Evolutionary conservation across 2,888 invertebrate genomes (phyloP), one percentile per base, ranked within the genome.

Genomic region (Vannuccia rotundouncinata): DNA sequence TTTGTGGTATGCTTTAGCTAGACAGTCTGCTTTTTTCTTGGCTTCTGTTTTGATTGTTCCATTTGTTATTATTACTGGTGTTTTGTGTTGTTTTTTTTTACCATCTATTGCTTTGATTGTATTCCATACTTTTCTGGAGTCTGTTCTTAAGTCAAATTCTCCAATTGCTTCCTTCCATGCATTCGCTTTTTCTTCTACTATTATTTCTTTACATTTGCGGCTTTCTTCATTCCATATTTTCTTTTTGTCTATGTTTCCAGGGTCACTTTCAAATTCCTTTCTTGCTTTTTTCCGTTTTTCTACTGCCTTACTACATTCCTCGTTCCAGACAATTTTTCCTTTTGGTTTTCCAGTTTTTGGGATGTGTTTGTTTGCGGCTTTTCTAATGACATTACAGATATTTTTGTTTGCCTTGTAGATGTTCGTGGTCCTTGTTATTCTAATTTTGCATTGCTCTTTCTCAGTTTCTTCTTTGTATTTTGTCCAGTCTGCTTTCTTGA

Each of bases 1-100:
- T n/a, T 73, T 73, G 22, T 28, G 22, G 73, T 73, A 73, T 25
- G 73, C 29, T 73, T 73, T n/a, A 22, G 73, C 73, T 73, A 73
- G 73, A 22, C 22, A 73, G 22, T 25, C 29, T 25, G 73, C 73
- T 28, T 73, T n/a, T 25, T 28, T 73, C n/a, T 73, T 73, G 10
- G 22, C 29, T 73, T n/a, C 22, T 25, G 22, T 73, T 73, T 73
- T 5, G n/a, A 27, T 73, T 10, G n/a, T 73, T n/a, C 73, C 45
- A 45, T 45, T 45, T 73, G 22, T 73, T 73, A 10, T 25, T 28
- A 73, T n/a, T 5, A 27, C 29, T 73, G 73, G 10, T 25, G 10
- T 73, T 73, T 73, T 73, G 5, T 73, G 5, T n/a, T 73, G 22
- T n/a, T 5, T 25, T 25, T 28, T 73, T 73, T 25, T 73, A 22